phyloP scores from a whole-genome alignment of 2,113 vertebrate genomes.

The Tyto alba region DNA sequence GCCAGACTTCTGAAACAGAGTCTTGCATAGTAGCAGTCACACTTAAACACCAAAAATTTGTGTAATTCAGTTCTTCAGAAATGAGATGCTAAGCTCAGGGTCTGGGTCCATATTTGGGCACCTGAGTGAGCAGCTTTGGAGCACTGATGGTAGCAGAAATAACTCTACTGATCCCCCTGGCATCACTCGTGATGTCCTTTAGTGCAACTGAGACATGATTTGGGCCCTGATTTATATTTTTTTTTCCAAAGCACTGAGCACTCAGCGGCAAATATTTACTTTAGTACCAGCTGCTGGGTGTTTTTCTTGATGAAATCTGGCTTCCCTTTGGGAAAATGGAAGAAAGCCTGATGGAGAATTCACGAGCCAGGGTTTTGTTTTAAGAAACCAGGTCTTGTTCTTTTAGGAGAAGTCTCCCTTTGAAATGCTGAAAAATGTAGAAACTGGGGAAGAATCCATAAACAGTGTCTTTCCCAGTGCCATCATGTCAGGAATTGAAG shows the following conservation, averaged over 20 bases:
- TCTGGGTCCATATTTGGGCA: background rate
- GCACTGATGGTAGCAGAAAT: background rate
- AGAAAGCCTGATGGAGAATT: background rate
- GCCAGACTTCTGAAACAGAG: background rate
- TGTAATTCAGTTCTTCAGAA: background rate
- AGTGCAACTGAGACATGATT: background rate
- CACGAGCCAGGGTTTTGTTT: background rate
- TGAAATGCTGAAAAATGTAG: background rate
- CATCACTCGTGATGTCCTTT: background rate
- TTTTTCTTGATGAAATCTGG: background rate
- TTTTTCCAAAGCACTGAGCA: background rate
- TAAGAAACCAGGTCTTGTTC: background rate
- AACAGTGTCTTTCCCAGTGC: background rate
- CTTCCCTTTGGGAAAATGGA: background rate
- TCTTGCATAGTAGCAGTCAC: background rate
- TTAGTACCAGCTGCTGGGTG: background rate
- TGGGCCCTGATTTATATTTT: background rate
- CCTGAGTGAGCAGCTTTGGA: background rate
- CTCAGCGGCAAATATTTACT: constrained; percentile 13
- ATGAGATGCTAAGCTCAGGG: background rate
- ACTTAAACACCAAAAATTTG: background rate
- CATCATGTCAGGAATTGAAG: background rate
- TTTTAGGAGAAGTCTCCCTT: background rate
- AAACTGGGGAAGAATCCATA: background rate
- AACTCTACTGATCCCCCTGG: background rate